Evolutionary conservation across 2,888 invertebrate genomes (phyloP).

Genomic region (Taphrorychus bicolor): DNA sequence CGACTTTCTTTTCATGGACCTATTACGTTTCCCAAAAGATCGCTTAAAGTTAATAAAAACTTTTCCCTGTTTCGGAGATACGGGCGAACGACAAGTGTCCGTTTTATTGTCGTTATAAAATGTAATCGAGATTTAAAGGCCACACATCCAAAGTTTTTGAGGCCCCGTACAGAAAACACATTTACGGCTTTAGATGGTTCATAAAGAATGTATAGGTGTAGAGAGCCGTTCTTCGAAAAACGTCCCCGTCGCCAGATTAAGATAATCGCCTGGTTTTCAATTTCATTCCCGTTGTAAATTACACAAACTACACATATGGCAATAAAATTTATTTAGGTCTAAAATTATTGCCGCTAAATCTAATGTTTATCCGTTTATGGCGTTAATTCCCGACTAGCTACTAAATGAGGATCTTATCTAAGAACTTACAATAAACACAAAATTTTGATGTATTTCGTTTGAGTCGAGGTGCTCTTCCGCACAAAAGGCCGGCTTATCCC

Average conservation of each 20-base stretch:
- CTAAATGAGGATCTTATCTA: conserved; percentile 39
- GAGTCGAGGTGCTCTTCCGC: not conserved
- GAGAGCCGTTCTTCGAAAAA: conserved; percentile 1
- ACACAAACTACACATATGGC: conserved; percentile 23
- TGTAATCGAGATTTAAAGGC: conserved; percentile 42
- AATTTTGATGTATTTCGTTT: conserved; percentile 28
- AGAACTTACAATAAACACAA: conserved; percentile 26
- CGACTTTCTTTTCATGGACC: not conserved
- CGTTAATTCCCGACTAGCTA: conserved; percentile 32
- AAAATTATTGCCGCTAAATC: conserved; percentile 39
- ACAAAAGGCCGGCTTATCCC: conserved; percentile 31
- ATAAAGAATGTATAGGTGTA: conserved; percentile 25
- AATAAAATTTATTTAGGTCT: conserved; percentile 33
- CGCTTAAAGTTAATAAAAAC: conserved; percentile 41
- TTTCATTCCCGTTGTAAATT: conserved; percentile 30
- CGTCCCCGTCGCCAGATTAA: conserved; percentile 19
- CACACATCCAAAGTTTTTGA: conserved; percentile 30
- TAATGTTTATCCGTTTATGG: conserved; percentile 36
- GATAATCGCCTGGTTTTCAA: conserved; percentile 18
- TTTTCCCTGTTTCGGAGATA: conserved; percentile 37
- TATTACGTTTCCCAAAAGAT: conserved; percentile 7
- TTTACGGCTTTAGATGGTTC: conserved; percentile 27
- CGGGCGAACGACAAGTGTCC: conserved; percentile 40
- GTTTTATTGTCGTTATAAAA: conserved; percentile 48
- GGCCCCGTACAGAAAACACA: conserved; percentile 22